phyloP scores from a whole-genome alignment of 2,797 vertebrate species.

The Hemibagrus guttatus region DNA sequence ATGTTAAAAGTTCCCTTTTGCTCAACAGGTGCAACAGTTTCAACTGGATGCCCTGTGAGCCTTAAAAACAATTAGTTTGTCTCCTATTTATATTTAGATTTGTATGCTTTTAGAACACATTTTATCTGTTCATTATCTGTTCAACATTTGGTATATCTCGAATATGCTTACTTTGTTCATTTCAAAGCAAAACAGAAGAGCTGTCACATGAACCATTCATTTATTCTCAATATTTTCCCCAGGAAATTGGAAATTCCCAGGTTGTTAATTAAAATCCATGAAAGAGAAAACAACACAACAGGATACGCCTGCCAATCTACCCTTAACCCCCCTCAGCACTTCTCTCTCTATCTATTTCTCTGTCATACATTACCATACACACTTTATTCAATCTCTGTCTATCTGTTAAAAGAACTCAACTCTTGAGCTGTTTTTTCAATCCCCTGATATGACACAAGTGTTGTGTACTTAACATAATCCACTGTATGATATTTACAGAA shows the following conservation, averaged over 20 bases:
- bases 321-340: constrained; percentile 35
- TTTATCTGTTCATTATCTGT: not conserved
- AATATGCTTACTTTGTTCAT: constrained; percentile 23
- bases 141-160: not conserved
- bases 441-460: not conserved
- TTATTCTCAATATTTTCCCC: constrained; percentile 55
- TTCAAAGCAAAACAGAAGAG: constrained; percentile 48
- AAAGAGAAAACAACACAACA: constrained; percentile 57
- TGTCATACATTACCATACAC: not conserved
- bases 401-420: not conserved
- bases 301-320: constrained; percentile 49
- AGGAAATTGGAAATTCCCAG: constrained; percentile 58
- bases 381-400: constrained; percentile 12
- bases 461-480: not conserved
- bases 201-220: constrained; percentile 54
- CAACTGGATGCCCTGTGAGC: not conserved
- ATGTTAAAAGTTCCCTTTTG: not conserved
- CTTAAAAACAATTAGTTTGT: not conserved
- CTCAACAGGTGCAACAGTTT: not conserved
- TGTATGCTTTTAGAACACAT: not conserved
- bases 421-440: not conserved
- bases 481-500: not conserved
- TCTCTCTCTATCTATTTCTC: constrained; percentile 20
- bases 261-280: constrained; percentile 61
- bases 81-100: not conserved